Base-by-base conservation (phyloP, 2,797 vertebrate species). In the Pseudochromis fuscus region DNA sequence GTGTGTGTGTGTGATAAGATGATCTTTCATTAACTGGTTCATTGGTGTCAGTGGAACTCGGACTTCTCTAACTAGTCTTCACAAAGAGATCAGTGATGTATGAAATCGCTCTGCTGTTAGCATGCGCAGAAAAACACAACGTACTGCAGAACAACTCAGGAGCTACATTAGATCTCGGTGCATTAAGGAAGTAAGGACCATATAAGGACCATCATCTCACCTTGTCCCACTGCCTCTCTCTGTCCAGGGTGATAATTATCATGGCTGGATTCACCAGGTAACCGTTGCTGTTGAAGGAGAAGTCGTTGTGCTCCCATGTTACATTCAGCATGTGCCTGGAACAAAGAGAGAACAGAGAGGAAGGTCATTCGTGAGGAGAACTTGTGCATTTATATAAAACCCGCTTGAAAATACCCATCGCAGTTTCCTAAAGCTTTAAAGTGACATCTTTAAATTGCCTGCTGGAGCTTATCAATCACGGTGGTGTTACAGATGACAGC, bases 201-300 rank as follows among this genome's bases (percentile, higher is more conserved):
- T n/a, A n/a, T n/a, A n/a, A n/a, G n/a, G n/a, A n/a, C n/a, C n/a
- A n/a, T n/a, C n/a, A n/a, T 30, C 85, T 76, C 85, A 98, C 98
- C 97, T 97, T 98, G 91, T 99, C 97, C 98, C 98, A 99, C 79
- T 95, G 94, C 15, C 96, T 93, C 83, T 98, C 96, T 44, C 96
- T 91, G 88, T 97, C 98, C 90, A 99, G 90, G 0, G 96, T 96
- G 86, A 99, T 98, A 61, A 99, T 94, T 30, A 96, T 95, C 97
- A 99, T 97, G 78, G 97, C 91, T 18, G 98, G 98, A 60, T 96
- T 96, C 79, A 97, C 87, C 88, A 99, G 93, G 91, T 96, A 97
- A 53, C 98, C 98, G 1, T 96, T 95, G 35, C 91, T 94, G 88
- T 98, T 98, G 94, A 99, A 99, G 87, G 96, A 96, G 90, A 98